Evolutionary conservation across 2,888 invertebrate genomes (phyloP).

Genomic region (Ectropis crepuscularia): DNA sequence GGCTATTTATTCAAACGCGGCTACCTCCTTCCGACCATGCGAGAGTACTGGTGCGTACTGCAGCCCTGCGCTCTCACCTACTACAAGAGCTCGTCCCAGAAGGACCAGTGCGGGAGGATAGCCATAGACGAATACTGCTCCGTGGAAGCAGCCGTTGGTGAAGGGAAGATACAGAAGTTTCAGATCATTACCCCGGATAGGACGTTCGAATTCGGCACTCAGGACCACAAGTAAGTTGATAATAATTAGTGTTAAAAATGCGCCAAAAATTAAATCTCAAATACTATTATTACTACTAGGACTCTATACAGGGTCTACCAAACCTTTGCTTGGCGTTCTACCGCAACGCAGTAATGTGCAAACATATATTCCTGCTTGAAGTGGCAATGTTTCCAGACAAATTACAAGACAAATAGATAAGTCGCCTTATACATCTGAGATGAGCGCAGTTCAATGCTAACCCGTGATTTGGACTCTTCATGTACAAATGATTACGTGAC

Average conservation of each 20-base stretch:
- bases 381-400: too few relatives aligned
- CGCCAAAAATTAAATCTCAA: too few relatives aligned
- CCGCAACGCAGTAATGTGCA: too few relatives aligned
- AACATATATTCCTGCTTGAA: too few relatives aligned
- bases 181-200: conserved; percentile 88
- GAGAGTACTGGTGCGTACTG: conserved; percentile 92
- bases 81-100: conserved; percentile 88
- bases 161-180: conserved; percentile 86
- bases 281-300: too few relatives aligned
- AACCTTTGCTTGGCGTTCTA: too few relatives aligned
- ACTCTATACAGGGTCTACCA: too few relatives aligned
- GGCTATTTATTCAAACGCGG: conserved; percentile 90
- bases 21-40: conserved; percentile 90
- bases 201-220: conserved; percentile 89
- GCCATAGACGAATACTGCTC: conserved; percentile 87
- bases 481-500: too few relatives aligned
- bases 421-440: too few relatives aligned
- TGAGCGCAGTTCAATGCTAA: too few relatives aligned
- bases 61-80: conserved; percentile 90
- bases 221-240: conserved; percentile 87
- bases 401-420: too few relatives aligned
- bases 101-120: conserved; percentile 88
- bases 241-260: background rate
- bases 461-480: too few relatives aligned
- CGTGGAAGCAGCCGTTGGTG: conserved; percentile 85